A percentile compares a stretch with the other conserved stretches of the same genome.
Evolutionary conservation across 2,888 invertebrate species (phyloP).

Genomic region (Macrosiphum euphorbiae): DNA sequence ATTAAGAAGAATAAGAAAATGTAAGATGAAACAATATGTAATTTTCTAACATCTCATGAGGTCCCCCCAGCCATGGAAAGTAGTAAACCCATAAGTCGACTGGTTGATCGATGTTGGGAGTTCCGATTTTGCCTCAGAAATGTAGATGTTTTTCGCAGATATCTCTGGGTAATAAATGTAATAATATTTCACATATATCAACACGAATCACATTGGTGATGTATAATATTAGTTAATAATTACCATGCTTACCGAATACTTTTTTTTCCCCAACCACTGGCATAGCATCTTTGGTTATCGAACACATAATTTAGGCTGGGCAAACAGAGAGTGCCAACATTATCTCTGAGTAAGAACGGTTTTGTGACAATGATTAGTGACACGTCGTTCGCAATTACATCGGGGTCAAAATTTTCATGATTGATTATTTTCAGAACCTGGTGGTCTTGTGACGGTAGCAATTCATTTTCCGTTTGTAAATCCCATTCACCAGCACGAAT

Average conservation of each 20-base stretch:
- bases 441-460: constrained; percentile 78
- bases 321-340: constrained; percentile 82
- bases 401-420: constrained; percentile 74
- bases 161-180: background rate
- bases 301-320: constrained; percentile 74
- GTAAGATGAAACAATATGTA: no score
- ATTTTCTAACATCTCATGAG: no score
- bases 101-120: no score
- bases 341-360: constrained; percentile 75
- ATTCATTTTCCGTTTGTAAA: constrained; percentile 81
- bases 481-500: constrained; percentile 88
- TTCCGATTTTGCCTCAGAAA: no score
- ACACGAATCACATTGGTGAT: no score
- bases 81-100: no score
- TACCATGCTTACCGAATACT: constrained; percentile 74
- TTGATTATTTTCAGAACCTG: constrained; percentile 72
- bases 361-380: constrained; percentile 77
- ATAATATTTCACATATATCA: background rate
- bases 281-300: constrained; percentile 74
- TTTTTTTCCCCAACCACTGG: constrained; percentile 87
- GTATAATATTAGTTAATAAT: background rate
- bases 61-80: no score
- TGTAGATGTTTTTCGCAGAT: background rate
- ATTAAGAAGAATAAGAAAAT: no score
- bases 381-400: constrained; percentile 77